These are phyloP conservation scores for Adoxophyes honmai DNA, from an alignment of 1,140 invertebrate genomes.

Conservation along the genomic window DNA sequence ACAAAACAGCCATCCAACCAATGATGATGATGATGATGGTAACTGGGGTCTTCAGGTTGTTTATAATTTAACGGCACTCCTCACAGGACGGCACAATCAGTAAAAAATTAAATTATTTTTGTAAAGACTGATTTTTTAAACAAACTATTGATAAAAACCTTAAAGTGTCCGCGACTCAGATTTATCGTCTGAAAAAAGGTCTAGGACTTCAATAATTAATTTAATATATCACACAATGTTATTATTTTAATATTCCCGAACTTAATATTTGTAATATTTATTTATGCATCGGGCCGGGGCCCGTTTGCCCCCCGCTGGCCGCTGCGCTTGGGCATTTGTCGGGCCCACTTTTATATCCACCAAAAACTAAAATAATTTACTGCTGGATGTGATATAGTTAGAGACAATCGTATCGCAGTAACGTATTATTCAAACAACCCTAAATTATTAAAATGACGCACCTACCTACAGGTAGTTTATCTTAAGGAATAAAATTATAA, in stretches of 20 bases:
- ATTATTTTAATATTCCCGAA: neutral
- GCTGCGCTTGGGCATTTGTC: slow-evolving; percentile 48
- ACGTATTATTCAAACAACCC: slow-evolving; percentile 42
- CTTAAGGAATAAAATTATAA: neutral
- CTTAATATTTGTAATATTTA: slow-evolving; percentile 53
- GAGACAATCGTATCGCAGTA: slow-evolving; percentile 37
- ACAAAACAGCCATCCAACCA: too few relatives aligned
- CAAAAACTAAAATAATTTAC: slow-evolving; percentile 45
- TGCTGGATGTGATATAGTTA: slow-evolving; percentile 33
- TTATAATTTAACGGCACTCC: too few relatives aligned
- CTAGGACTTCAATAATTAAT: neutral
- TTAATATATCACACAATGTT: slow-evolving; percentile 9
- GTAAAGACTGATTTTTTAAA: too few relatives aligned
- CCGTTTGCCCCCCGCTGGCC: slow-evolving; percentile 47
- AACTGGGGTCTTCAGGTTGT: too few relatives aligned
- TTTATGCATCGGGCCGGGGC: slow-evolving; percentile 51
- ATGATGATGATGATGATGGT: too few relatives aligned
- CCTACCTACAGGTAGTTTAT: too few relatives aligned
- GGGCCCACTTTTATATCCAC: slow-evolving; percentile 48
- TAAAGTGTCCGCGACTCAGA: too few relatives aligned
- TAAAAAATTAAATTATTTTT: too few relatives aligned
- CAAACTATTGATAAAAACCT: slow-evolving; percentile 23
- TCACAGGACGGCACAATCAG: too few relatives aligned
- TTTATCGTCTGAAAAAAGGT: neutral
- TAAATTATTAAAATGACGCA: slow-evolving; percentile 6